These are phyloP conservation scores for Jacana jacana DNA, from an alignment of 2,113 vertebrate species.

Conservation along the genomic window DNA sequence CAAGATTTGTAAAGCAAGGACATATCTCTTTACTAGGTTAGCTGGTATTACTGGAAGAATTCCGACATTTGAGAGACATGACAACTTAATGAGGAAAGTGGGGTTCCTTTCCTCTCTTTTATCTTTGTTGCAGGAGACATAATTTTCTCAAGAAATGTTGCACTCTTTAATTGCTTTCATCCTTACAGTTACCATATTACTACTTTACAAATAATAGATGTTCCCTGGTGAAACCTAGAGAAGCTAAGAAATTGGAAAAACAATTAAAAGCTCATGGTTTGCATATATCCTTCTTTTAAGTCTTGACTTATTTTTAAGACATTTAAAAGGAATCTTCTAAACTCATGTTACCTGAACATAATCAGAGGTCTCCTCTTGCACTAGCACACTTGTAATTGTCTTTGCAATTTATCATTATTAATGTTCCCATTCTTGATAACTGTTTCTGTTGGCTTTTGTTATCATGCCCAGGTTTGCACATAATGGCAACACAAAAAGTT, in stretches of 20 bases:
- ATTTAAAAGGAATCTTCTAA: not conserved
- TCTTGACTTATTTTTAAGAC: not conserved
- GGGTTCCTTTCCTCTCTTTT: not conserved
- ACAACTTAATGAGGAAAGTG: not conserved
- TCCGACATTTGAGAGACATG: not conserved
- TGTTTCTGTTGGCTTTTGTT: not conserved
- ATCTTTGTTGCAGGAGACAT: not conserved
- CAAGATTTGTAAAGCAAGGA: not conserved
- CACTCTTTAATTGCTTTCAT: not conserved
- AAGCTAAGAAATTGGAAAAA: not conserved
- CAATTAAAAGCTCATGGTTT: not conserved
- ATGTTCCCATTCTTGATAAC: not conserved
- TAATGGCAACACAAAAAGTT: not conserved
- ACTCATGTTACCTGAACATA: not conserved
- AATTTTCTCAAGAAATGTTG: not conserved
- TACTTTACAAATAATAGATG: not conserved
- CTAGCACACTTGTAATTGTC: not conserved
- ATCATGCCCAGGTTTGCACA: not conserved
- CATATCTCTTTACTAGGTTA: not conserved
- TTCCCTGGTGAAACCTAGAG: not conserved
- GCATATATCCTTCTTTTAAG: not conserved
- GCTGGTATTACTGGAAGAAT: not conserved
- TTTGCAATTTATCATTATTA: not conserved
- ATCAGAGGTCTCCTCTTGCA: not conserved
- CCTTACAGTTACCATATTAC: not conserved